A percentile compares a stretch with the other conserved stretches of the same genome.
Evolutionary conservation across 2,888 invertebrate species (phyloP).

Genomic region (Dicyrtomina minuta): DNA sequence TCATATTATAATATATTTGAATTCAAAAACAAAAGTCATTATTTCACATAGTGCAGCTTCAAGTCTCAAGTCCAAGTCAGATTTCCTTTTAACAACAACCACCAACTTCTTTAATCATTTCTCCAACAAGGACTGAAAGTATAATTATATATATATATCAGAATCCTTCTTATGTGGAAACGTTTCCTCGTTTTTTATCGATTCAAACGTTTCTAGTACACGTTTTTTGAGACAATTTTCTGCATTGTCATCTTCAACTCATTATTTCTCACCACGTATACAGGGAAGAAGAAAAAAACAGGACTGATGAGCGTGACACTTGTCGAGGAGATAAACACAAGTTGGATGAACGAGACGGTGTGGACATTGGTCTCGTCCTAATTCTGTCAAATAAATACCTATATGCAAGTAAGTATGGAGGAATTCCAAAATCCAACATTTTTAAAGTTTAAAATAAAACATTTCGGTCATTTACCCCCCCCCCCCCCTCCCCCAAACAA

Average conservation of each 20-base stretch:
- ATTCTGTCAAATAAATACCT: slow-evolving; percentile 12
- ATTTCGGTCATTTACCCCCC: too few relatives aligned
- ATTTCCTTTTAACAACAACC: not conserved
- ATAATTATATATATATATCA: too few relatives aligned
- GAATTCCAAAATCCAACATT: too few relatives aligned
- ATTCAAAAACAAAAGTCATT: too few relatives aligned
- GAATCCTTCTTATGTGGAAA: not conserved
- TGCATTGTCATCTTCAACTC: slow-evolving; percentile 26
- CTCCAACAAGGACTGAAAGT: too few relatives aligned
- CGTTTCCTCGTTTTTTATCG: not conserved
- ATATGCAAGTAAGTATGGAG: too few relatives aligned
- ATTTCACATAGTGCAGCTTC: too few relatives aligned
- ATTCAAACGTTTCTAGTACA: not conserved
- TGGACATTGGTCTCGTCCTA: slow-evolving; percentile 22
- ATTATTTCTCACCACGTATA: slow-evolving; percentile 19
- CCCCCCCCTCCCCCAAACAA: too few relatives aligned
- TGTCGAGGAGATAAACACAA: not conserved
- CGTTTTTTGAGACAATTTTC: slow-evolving; percentile 1
- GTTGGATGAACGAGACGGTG: not conserved
- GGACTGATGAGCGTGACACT: not conserved
- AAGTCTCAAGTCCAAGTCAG: too few relatives aligned
- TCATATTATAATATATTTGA: too few relatives aligned
- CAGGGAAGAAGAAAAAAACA: slow-evolving; percentile 6
- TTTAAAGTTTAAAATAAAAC: too few relatives aligned
- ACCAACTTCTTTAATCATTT: not conserved